Evolutionary conservation across 2,797 vertebrate species (phyloP), one percentile per base, ranked within the genome.

Genomic region (Clangula hyemalis): DNA sequence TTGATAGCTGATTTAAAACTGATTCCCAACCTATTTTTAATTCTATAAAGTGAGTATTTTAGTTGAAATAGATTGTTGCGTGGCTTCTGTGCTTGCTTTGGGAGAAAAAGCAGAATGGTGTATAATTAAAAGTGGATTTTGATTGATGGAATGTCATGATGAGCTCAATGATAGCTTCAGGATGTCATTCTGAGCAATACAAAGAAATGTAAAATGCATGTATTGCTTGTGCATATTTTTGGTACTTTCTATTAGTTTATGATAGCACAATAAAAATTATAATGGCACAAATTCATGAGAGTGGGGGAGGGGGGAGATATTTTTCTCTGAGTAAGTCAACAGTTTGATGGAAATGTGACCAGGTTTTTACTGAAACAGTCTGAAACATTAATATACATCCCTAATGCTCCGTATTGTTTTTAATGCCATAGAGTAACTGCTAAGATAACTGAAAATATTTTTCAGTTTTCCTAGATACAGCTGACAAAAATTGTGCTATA

Each of bases 1-100:
- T 96, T 94, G 85, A 58, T 95, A 89, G 94, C 94, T 96, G 97
- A 95, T 96, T 97, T 97, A 94, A 95, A 97, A 94, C 74, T 82
- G 93, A 97, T 97, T 94, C 58, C 47, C 93, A 79, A 61, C 62
- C 79, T 56, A 72, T 96, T 97, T 95, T 72, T 96, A 97, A 81
- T 95, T 94, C 91, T 87, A 41, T 41, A 36, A 91, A 96, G 61
- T 84, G 28, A 56, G 58, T 41, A 8, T 93, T 94, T 90, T 95
- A 92, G 90, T 96, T 96, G 95, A 89, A 86, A 66, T 65, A 78
- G 36, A 70, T 91, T 0, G 0, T 70, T 87, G 80, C 3, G 2
- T 90, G 73, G 91, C 61, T 60, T 87, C 70, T 73, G n/a, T 60
- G n/a, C 95, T 87, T 82, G 66, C 39, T 93, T 14, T 1, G 36